Conservation (phyloP, 2,113 vertebrate species). For the Perognathus longimembris region DNA sequence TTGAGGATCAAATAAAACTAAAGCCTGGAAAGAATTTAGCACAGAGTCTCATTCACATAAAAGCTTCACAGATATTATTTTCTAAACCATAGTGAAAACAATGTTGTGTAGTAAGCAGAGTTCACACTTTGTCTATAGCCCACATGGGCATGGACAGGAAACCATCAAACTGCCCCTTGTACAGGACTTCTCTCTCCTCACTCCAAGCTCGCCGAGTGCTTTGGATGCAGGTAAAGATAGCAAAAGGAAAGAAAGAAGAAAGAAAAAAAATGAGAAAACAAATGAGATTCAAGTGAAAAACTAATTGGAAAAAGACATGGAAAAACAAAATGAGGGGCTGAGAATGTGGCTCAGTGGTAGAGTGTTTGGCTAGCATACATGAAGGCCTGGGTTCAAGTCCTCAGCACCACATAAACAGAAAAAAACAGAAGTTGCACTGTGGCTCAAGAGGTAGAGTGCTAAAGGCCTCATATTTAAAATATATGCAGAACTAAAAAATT, state of each 20-base stretch:
- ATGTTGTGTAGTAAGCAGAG: neutral
- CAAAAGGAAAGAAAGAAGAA: neutral
- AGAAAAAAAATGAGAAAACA: neutral
- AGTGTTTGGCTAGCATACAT: too few species aligned
- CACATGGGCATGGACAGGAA: neutral
- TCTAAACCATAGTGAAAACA: neutral
- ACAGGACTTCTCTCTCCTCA: neutral
- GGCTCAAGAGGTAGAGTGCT: too few species aligned
- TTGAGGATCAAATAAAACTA: neutral
- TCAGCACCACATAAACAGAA: too few species aligned
- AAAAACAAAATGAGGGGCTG: constrained; percentile 32
- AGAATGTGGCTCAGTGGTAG: too few species aligned
- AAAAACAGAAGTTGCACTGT: too few species aligned
- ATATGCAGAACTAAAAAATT: too few species aligned
- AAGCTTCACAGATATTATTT: neutral
- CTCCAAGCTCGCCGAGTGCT: neutral
- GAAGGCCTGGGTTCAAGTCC: too few species aligned
- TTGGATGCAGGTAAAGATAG: constrained; percentile 1
- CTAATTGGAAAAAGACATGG: neutral
- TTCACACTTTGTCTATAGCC: neutral
- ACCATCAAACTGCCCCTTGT: neutral
- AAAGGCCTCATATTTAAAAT: too few species aligned
- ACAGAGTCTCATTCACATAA: neutral
- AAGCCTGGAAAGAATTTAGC: neutral
- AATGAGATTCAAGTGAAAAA: neutral